These are phyloP conservation scores for Oscheius myriophilus DNA, from an alignment of 2,888 invertebrate species.

Conservation along the genomic window DNA sequence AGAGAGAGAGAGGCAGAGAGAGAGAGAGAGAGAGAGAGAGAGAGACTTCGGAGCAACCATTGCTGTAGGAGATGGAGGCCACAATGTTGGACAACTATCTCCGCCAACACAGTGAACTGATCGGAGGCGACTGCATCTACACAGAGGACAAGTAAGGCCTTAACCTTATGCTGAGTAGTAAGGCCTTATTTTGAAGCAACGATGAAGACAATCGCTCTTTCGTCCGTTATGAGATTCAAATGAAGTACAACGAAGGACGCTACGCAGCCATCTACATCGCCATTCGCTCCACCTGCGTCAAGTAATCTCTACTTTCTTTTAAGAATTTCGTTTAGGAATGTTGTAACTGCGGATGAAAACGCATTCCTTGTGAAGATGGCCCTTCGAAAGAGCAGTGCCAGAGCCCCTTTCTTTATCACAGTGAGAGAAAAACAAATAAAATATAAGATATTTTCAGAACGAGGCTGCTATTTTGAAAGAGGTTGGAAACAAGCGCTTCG, in stretches of 20 bases:
- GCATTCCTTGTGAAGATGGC: conserved; percentile 16
- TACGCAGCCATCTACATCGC: conserved; percentile 27
- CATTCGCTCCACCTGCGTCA: conserved; percentile 9
- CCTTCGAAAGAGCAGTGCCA: conserved; percentile 10
- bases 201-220: conserved; percentile 15
- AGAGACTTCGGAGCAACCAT: no score
- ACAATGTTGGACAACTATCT: conserved; percentile 6
- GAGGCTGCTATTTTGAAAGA: conserved; percentile 6
- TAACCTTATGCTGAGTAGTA: no score
- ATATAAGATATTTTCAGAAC: background rate
- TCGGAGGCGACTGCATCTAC: conserved; percentile 12
- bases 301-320: background rate
- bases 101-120: conserved; percentile 2
- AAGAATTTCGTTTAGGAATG: background rate
- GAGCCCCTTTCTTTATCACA: background rate
- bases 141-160: conserved; percentile 12
- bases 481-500: conserved; percentile 19
- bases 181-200: background rate
- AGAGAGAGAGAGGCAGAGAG: no score
- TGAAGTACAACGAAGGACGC: conserved; percentile 22
- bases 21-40: no score
- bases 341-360: background rate
- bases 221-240: conserved; percentile 12
- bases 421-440: background rate
- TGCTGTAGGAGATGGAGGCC: background rate